Conservation (phyloP, 2,888 invertebrate species). For the Acanthococcus lagerstroemiae region DNA sequence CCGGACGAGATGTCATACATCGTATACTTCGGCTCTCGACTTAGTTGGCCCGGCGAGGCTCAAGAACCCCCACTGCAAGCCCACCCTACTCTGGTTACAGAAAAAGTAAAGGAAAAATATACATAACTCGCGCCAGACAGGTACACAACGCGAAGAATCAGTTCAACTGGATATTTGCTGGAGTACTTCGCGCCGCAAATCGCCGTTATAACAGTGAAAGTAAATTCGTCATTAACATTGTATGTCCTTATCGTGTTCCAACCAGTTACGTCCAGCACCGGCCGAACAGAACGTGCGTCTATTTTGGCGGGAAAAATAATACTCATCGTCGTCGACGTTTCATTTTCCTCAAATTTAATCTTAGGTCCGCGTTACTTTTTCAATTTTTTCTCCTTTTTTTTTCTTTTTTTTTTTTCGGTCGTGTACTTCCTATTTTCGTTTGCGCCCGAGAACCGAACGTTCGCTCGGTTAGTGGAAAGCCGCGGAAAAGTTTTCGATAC, state of each 20-base stretch:
- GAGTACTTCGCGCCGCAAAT: constrained; percentile 29
- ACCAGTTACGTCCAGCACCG: constrained; percentile 18
- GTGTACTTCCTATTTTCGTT: too few relatives aligned
- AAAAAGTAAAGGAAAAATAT: background rate
- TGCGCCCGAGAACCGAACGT: too few relatives aligned
- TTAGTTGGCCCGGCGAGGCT: too few relatives aligned
- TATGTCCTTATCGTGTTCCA: constrained; percentile 26
- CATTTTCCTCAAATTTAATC: background rate
- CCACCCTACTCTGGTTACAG: too few relatives aligned
- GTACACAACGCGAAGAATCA: constrained; percentile 20
- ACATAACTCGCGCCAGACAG: constrained; percentile 17
- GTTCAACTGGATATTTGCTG: constrained; percentile 27
- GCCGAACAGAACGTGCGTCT: background rate
- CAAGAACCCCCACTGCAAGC: too few relatives aligned
- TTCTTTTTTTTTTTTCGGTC: background rate
- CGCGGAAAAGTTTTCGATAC: too few relatives aligned
- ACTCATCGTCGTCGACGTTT: background rate
- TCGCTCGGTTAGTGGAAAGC: too few relatives aligned
- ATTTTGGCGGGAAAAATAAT: constrained; percentile 14
- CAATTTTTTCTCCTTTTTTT: background rate
- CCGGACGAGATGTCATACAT: too few relatives aligned
- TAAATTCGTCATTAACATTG: constrained; percentile 27
- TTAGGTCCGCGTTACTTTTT: background rate
- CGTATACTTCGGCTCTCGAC: too few relatives aligned
- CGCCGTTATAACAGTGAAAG: constrained; percentile 23